Evolutionary conservation across 1,140 invertebrate genomes (phyloP).

Genomic region (Dinoponera quadriceps): DNA sequence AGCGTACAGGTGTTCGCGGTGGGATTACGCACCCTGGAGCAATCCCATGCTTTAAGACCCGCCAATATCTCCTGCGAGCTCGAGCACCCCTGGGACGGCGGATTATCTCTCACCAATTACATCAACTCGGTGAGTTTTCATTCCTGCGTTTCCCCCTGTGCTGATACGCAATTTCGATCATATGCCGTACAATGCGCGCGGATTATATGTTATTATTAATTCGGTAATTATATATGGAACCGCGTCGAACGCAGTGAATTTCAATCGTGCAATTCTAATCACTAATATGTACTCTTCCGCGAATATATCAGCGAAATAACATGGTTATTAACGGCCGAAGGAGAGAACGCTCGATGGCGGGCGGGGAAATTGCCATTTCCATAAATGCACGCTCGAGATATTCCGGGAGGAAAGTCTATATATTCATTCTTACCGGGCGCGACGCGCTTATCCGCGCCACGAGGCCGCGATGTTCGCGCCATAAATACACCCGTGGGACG

Average conservation of each 20-base stretch:
- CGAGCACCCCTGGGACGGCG: constrained; percentile 91
- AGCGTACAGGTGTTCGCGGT: constrained; percentile 91
- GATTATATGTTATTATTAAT: no score
- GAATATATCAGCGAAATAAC: no score
- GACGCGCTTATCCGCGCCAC: constrained; percentile 1
- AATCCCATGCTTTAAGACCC: constrained; percentile 87
- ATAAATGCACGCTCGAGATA: constrained; percentile 4
- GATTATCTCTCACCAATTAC: constrained; percentile 93
- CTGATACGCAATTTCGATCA: neutral
- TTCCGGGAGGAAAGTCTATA: neutral
- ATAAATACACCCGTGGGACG: constrained; percentile 33
- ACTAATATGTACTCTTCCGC: no score
- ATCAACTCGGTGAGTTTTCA: constrained; percentile 89
- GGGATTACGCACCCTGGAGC: constrained; percentile 89
- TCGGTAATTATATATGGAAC: no score
- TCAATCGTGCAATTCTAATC: no score
- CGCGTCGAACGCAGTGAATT: no score
- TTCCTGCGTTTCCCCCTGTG: constrained; percentile 5
- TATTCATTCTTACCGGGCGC: neutral
- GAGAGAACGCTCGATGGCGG: no score
- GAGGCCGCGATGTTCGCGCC: neutral
- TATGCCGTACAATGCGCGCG: neutral
- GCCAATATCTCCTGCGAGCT: constrained; percentile 91
- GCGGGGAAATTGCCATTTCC: neutral
- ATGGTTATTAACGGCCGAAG: no score